phyloP scores from a whole-genome alignment of 2,113 vertebrate genomes.

The Gasterosteus nipponicus region DNA sequence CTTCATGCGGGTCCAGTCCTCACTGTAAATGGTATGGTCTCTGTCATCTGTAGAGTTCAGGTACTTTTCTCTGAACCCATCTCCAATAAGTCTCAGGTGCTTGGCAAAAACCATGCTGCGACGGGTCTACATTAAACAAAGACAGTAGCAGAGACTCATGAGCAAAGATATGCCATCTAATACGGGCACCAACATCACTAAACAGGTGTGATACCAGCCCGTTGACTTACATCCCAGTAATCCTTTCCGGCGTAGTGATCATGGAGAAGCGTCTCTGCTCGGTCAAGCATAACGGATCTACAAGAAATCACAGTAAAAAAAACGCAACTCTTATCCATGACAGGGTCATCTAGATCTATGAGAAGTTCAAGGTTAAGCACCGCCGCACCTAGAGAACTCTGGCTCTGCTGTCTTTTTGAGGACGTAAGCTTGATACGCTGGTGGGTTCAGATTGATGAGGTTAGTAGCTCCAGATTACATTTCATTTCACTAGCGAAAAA shows the following conservation, averaged over 20 bases:
- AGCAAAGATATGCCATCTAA: background rate
- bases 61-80: slow-evolving; percentile 85
- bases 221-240: slow-evolving; percentile 95
- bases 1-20: slow-evolving; percentile 95
- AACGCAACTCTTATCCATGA: background rate
- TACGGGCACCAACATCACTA: background rate
- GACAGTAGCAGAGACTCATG: background rate
- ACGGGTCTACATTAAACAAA: slow-evolving; percentile 83
- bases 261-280: slow-evolving; percentile 96
- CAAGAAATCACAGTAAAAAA: background rate
- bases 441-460: background rate
- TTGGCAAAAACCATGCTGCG: slow-evolving; percentile 97
- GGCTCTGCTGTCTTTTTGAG: background rate
- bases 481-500: background rate
- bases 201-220: background rate
- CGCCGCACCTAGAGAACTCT: background rate
- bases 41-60: slow-evolving; percentile 88
- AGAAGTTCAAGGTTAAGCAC: background rate
- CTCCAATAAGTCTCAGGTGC: slow-evolving; percentile 89
- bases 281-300: slow-evolving; percentile 90
- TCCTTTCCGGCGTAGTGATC: slow-evolving; percentile 96
- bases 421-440: background rate
- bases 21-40: slow-evolving; percentile 84
- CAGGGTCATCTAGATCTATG: background rate
- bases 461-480: background rate